These are phyloP conservation scores for Montipora cactus DNA, from an alignment of 64 coral and sea anemone genomes.

Conservation along the genomic window DNA sequence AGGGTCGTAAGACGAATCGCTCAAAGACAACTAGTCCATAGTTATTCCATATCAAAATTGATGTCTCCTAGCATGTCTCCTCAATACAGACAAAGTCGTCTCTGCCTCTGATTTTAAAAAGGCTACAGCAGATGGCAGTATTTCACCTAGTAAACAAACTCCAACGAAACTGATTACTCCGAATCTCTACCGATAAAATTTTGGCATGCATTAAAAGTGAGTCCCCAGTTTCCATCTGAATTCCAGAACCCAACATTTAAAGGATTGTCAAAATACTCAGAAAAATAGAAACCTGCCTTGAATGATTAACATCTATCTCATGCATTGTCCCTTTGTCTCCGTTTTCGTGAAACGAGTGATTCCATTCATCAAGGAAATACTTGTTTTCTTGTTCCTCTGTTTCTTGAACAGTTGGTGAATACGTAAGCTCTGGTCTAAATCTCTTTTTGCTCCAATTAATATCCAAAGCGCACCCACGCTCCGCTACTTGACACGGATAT, in stretches of 20 bases:
- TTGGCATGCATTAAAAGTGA: too few species aligned
- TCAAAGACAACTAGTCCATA: too few species aligned
- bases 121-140: too few species aligned
- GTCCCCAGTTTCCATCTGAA: background rate
- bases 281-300: background rate
- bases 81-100: too few species aligned
- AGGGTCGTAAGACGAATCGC: too few species aligned
- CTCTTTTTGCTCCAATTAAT: conserved; percentile 72
- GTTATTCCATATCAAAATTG: too few species aligned
- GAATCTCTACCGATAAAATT: too few species aligned
- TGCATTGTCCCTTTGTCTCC: conserved; percentile 1
- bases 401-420: background rate
- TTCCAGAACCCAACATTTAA: background rate
- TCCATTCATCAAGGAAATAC: background rate
- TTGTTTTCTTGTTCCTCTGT: background rate
- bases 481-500: conserved; percentile 73
- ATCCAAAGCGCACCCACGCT: conserved; percentile 74
- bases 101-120: too few species aligned
- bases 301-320: conserved; percentile 53
- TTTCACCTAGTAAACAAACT: too few species aligned
- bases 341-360: background rate
- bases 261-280: background rate
- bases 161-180: too few species aligned
- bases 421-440: conserved; percentile 47
- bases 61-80: too few species aligned